Base-by-base conservation (phyloP, 2,888 invertebrate species). In the Bembecia ichneumoniformis region DNA sequence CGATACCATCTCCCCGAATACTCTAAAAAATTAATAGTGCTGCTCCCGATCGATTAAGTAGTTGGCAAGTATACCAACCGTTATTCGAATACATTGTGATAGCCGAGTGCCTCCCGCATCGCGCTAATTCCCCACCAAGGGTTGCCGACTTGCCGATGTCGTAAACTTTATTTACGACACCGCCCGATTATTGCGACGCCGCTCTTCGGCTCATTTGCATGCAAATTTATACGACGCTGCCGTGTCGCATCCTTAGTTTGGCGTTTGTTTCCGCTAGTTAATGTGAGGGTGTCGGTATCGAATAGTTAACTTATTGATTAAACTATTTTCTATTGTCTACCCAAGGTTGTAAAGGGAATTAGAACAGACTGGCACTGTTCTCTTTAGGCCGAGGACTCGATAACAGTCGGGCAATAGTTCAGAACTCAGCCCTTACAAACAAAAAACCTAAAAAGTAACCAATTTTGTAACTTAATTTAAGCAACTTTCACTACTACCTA, bases 151-250 rank as follows among this genome's bases (percentile, higher is more conserved):
- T 40, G 47, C 64, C 73, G 63, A 64, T 67, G 72, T 73, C 73
- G 78, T 79, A 75, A 80, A 76, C 66, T 71, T 77, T 78, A 81
- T 82, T 82, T 82, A 82, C 74, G 74, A 71, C 66, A 63, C 67
- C 66, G 64, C 64, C 71, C 77, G 80, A 78, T 80, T 78, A 80
- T 73, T 72, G 70, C 77, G 66, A 66, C 68, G 70, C 67, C 64
- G 68, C 69, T 75, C 69, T 64, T 70, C 69, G 71, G 66, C 62
- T 72, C 79, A 83, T 84, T 83, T 81, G 79, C 82, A 83, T 82
- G 72, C 67, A 73, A 74, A 82, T 82, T 80, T 81, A 82, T 80
- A 73, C 76, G 40, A 40, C 40, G 40, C 40, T 40, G 40, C 40
- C 40, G 40, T 40, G 40, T 40, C 40, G 40, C 40, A 40, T 40